These are phyloP conservation scores for Iselma pallidipennis DNA, from an alignment of 2,888 invertebrate species.

Conservation along the genomic window DNA sequence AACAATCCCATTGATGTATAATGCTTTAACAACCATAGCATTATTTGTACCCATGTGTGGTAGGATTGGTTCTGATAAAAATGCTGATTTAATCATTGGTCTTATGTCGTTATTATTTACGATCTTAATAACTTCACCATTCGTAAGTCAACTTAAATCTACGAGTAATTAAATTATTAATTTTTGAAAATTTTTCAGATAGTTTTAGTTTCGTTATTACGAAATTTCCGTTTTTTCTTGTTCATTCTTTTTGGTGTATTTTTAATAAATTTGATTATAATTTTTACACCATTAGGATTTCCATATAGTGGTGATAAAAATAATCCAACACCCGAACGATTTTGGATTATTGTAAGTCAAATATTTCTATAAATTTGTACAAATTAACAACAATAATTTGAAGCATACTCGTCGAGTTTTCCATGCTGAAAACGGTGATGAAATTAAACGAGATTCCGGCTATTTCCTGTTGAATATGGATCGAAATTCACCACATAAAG, in stretches of 20 bases:
- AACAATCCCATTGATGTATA: conserved; percentile 43
- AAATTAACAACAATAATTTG: conserved; percentile 12
- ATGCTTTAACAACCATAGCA: conserved; percentile 35
- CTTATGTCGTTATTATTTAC: conserved; percentile 50
- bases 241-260: conserved; percentile 37
- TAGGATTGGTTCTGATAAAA: conserved; percentile 55
- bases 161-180: background rate
- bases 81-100: conserved; percentile 57
- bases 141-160: conserved; percentile 42
- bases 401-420: conserved; percentile 47
- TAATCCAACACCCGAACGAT: conserved; percentile 70
- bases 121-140: conserved; percentile 51
- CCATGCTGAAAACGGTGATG: conserved; percentile 39
- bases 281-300: conserved; percentile 68
- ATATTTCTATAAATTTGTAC: background rate
- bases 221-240: conserved; percentile 38
- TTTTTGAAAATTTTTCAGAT: conserved; percentile 39
- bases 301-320: conserved; percentile 67
- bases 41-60: conserved; percentile 56
- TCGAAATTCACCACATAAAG: conserved; percentile 47
- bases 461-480: conserved; percentile 50
- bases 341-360: conserved; percentile 51
- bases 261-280: conserved; percentile 53
- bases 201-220: conserved; percentile 41
- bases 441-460: conserved; percentile 47